Percentiles rank a stretch among this genome's conserved stretches.
Evolutionary conservation across 1,140 invertebrate species (phyloP).

Genomic region (Ostrea denselamellosa): DNA sequence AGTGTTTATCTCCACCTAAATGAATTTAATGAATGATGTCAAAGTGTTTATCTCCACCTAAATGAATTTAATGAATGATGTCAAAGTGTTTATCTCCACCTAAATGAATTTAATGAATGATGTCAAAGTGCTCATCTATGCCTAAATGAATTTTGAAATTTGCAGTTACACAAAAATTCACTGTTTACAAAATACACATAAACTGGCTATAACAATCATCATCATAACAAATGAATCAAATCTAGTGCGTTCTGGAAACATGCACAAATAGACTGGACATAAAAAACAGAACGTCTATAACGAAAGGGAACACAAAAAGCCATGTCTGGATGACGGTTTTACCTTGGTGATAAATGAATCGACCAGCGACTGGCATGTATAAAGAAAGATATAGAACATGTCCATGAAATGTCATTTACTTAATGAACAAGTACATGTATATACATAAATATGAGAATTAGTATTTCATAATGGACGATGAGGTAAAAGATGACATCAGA

Average conservation of each 20-base stretch:
- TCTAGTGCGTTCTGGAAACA: neutral
- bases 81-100: too few species aligned
- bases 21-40: too few species aligned
- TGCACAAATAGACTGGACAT: conserved; percentile 1
- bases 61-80: too few species aligned
- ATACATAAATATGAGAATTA: neutral
- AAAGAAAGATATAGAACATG: neutral
- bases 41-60: too few species aligned
- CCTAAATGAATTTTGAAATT: too few species aligned
- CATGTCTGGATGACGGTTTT: neutral
- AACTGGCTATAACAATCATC: neutral
- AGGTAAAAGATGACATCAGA: too few species aligned
- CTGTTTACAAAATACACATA: neutral
- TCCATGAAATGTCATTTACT: neutral
- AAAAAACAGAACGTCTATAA: neutral
- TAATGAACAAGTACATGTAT: neutral
- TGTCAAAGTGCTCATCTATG: too few species aligned
- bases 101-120: too few species aligned
- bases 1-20: too few species aligned
- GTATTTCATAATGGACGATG: too few species aligned
- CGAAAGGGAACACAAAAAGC: neutral
- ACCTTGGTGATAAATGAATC: conserved; percentile 32
- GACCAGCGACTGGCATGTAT: neutral
- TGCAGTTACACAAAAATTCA: too few species aligned
- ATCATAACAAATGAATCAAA: neutral